Percentiles rank a stretch among this genome's conserved stretches.
Evolutionary conservation across 1,140 invertebrate genomes (phyloP).

Genomic region (Drosophila neocordata): DNA sequence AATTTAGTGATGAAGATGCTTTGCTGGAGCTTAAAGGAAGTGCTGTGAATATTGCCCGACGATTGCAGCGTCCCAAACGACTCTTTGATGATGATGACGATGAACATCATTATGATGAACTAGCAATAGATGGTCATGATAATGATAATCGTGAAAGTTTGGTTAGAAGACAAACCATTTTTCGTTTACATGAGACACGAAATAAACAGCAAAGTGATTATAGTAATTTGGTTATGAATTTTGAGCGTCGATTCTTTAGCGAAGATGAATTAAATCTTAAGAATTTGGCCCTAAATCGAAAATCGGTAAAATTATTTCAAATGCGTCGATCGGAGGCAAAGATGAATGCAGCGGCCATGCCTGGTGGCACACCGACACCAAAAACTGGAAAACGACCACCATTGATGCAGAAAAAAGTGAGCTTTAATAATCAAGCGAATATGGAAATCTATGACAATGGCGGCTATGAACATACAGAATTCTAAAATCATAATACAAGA

Average conservation of each 20-base stretch:
- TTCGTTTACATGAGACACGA: slow-evolving; percentile 59
- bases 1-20: slow-evolving; percentile 82
- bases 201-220: slow-evolving; percentile 67
- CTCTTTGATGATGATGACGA: slow-evolving; percentile 82
- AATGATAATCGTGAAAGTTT: slow-evolving; percentile 52
- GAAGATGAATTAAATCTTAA: slow-evolving; percentile 74
- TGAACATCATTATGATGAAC: slow-evolving; percentile 58
- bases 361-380: slow-evolving; percentile 51
- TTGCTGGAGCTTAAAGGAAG: slow-evolving; percentile 85
- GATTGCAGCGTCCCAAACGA: slow-evolving; percentile 84
- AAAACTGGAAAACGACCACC: slow-evolving; percentile 50
- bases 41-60: slow-evolving; percentile 86
- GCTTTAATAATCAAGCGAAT: slow-evolving; percentile 36
- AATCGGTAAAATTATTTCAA: slow-evolving; percentile 71
- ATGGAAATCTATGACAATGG: slow-evolving; percentile 59
- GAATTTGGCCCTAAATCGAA: slow-evolving; percentile 68
- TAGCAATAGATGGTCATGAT: slow-evolving; percentile 34
- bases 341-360: slow-evolving; percentile 58
- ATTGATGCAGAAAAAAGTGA: slow-evolving; percentile 46
- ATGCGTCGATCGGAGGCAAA: slow-evolving; percentile 63
- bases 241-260: slow-evolving; percentile 70
- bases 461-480: slow-evolving; percentile 50
- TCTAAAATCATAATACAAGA: slow-evolving; percentile 23
- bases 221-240: slow-evolving; percentile 75
- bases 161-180: slow-evolving; percentile 71